A percentile compares a stretch with the other conserved stretches of the same genome.
phyloP scores from a whole-genome alignment of 2,888 invertebrate species.

The Idaea aversata region DNA sequence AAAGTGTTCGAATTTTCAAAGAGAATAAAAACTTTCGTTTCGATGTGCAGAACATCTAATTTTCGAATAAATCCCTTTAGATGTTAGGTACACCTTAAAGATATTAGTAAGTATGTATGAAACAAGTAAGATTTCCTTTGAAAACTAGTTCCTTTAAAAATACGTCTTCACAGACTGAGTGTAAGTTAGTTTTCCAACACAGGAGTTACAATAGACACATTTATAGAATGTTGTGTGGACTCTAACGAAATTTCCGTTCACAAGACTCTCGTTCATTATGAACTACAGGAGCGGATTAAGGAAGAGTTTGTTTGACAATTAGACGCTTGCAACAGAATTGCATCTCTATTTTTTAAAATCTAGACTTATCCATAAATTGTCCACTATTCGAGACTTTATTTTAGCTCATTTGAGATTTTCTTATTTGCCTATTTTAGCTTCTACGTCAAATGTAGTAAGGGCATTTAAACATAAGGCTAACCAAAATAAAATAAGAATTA shows the following conservation, averaged over 20 bases:
- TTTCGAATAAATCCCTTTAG: background rate
- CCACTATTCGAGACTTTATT: background rate
- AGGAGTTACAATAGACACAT: background rate
- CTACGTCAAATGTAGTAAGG: too few species aligned
- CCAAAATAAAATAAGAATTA: too few species aligned
- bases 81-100: background rate
- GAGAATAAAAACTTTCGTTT: background rate
- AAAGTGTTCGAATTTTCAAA: too few species aligned
- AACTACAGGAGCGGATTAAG: background rate
- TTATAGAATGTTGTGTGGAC: slow-evolving; percentile 1
- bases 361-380: background rate
- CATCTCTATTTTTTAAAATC: too few species aligned
- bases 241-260: slow-evolving; percentile 3
- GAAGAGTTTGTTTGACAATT: background rate
- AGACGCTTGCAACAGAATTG: too few species aligned
- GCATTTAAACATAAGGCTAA: too few species aligned
- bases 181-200: background rate
- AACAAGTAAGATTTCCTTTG: background rate
- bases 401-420: too few species aligned
- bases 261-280: background rate
- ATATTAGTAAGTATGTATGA: background rate
- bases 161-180: background rate
- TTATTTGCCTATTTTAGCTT: too few species aligned
- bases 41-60: background rate
- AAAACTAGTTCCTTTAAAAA: background rate